Base-by-base conservation (phyloP, 1,140 invertebrate species). In the Centruroides sculpturatus region DNA sequence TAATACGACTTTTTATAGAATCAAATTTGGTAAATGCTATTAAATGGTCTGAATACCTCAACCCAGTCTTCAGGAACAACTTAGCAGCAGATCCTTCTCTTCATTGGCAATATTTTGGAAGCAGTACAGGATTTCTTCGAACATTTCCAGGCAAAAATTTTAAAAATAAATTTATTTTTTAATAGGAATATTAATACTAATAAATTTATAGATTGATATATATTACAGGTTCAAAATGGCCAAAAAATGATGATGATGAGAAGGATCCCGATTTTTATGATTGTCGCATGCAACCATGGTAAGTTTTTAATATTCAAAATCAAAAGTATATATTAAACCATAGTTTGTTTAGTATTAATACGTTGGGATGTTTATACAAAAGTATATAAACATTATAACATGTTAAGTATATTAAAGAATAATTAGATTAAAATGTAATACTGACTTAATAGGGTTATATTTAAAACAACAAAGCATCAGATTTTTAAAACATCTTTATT, bases 61-160 rank as follows among this genome's bases (percentile, higher is more conserved):
- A 95, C 71, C 77, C 85, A 36, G 81, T 85, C 0, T 98, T 97
- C 72, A 79, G 76, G 61, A 81, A 86, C 66, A 98, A 98, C 74
- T 87, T 87, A 67, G 79, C 84, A 56, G 80, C 83, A 3, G 91
- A 98, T 79, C 86, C 87, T 3, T 85, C 89, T 0, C 75, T 98
- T 7, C 84, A 85, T 0, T 98, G 91, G 90, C 95, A 98, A 75
- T 98, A 94, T 73, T 98, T 98, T 74, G 90, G 92, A 10, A 92
- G 89, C 66, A 83, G 87, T 47, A 84, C 83, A 3, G 95, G 95
- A n/a, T 86, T 96, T 66, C 78, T 98, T 63, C 76, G 94, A 11
- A 85, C 89, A 63, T 97, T 86, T 77, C 95, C 94, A 52, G 92
- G 91, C 65, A 65, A 56, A 34, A n/a, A 53, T 8, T 41, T 41